Evolutionary conservation across 2,797 vertebrate genomes (phyloP).

Genomic region (Silurus lanzhouensis): DNA sequence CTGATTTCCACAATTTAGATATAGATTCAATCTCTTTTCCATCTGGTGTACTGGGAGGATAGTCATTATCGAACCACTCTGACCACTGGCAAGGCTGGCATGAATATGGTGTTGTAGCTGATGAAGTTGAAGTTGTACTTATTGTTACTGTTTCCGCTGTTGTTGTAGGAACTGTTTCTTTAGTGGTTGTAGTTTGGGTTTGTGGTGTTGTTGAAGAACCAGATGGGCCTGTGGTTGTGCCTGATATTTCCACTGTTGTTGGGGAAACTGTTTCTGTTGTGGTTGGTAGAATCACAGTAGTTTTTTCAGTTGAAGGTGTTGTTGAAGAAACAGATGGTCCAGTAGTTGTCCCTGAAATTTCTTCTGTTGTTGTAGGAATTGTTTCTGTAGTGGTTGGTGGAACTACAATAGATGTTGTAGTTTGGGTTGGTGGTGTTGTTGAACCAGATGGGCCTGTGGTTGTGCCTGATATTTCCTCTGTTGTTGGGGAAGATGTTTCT

Average conservation of each 20-base stretch:
- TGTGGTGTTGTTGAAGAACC: too few species aligned
- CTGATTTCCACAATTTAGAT: too few species aligned
- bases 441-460: too few species aligned
- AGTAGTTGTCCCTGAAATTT: not conserved
- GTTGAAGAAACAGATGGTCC: conserved; percentile 1
- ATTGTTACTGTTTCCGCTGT: not conserved
- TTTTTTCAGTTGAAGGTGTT: not conserved
- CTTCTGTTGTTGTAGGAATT: not conserved
- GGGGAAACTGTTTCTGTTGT: not conserved
- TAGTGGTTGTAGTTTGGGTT: too few species aligned
- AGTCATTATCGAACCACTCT: too few species aligned
- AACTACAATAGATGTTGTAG: not conserved
- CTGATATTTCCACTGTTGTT: not conserved
- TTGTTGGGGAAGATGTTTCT: too few species aligned
- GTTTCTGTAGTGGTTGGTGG: not conserved
- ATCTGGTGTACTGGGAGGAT: too few species aligned
- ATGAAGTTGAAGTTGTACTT: not conserved
- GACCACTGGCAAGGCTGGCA: too few species aligned
- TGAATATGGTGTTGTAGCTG: not conserved
- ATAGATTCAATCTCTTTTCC: too few species aligned
- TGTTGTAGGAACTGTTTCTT: too few species aligned
- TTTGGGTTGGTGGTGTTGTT: too few species aligned
- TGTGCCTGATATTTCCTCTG: not conserved
- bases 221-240: too few species aligned
- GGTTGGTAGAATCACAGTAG: conserved; percentile 20